Evolutionary conservation across 2,113 vertebrate species (phyloP).

Genomic region (Ranitomeya imitator): DNA sequence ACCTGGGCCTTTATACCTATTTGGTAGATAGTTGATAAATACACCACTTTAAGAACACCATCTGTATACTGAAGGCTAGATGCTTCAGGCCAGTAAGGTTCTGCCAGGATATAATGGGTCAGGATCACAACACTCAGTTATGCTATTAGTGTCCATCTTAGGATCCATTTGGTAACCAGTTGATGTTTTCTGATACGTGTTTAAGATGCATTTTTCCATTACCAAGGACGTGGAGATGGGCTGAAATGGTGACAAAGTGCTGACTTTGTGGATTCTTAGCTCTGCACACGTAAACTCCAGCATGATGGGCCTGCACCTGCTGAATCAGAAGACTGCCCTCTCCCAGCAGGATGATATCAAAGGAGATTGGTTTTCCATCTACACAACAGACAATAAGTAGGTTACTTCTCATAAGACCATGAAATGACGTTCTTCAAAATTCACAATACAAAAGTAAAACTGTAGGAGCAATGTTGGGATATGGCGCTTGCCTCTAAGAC

Average conservation of each 20-base stretch:
- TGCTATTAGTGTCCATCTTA: background rate
- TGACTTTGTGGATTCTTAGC: slow-evolving; percentile 93
- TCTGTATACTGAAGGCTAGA: background rate
- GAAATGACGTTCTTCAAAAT: background rate
- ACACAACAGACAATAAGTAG: slow-evolving; percentile 53
- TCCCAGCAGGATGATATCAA: slow-evolving; percentile 88
- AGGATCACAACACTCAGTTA: background rate
- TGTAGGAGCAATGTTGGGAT: background rate
- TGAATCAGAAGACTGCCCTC: slow-evolving; percentile 89
- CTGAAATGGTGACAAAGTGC: slow-evolving; percentile 84
- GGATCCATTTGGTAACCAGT: background rate
- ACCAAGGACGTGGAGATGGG: slow-evolving; percentile 91
- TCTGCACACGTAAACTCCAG: slow-evolving; percentile 89
- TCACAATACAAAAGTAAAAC: background rate
- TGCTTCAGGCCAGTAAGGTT: background rate
- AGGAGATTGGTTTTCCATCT: slow-evolving; percentile 92
- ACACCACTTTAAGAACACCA: background rate
- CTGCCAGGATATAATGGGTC: background rate
- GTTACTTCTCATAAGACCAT: background rate
- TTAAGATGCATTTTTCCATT: slow-evolving; percentile 60
- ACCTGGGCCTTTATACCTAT: no score
- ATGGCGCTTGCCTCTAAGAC: background rate
- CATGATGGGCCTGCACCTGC: slow-evolving; percentile 84
- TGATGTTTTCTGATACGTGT: background rate
- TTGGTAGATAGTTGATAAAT: no score